These are phyloP conservation scores for Chirona hameri DNA, from an alignment of 2,888 invertebrate species.

Conservation along the genomic window DNA sequence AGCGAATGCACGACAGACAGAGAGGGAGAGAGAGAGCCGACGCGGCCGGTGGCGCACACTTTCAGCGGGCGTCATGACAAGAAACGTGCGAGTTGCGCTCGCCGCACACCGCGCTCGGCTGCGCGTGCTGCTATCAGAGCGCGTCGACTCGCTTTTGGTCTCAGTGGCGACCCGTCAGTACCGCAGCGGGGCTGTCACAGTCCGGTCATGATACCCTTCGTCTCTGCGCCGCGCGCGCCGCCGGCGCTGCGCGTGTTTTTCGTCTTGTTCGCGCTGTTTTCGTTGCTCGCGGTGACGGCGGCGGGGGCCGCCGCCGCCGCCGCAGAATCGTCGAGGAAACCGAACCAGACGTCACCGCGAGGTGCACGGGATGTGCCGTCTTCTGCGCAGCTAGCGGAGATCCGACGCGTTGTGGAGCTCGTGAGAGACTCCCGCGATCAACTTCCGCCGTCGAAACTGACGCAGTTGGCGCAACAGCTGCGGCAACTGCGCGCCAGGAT, in stretches of 20 bases:
- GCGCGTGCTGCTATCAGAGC: background rate
- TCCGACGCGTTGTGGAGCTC: background rate
- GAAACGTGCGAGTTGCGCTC: background rate
- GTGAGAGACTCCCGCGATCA: background rate
- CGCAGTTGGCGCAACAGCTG: background rate
- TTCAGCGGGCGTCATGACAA: background rate
- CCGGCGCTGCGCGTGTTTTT: no score
- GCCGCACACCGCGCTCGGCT: background rate
- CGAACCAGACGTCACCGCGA: background rate
- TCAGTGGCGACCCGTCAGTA: background rate
- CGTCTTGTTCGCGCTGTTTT: no score
- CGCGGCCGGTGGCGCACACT: background rate
- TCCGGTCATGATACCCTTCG: background rate
- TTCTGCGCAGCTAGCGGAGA: background rate
- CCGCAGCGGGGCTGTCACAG: background rate
- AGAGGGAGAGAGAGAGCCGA: background rate
- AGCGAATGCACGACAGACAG: background rate
- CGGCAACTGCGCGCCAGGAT: background rate
- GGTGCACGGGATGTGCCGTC: background rate
- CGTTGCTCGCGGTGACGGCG: background rate
- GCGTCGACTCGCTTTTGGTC: background rate
- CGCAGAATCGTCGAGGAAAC: background rate
- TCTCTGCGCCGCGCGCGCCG: background rate
- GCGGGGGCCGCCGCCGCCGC: background rate
- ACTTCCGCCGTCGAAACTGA: background rate